Conservation (phyloP, 2,888 invertebrate species). For the Yponomeuta cagnagella region DNA sequence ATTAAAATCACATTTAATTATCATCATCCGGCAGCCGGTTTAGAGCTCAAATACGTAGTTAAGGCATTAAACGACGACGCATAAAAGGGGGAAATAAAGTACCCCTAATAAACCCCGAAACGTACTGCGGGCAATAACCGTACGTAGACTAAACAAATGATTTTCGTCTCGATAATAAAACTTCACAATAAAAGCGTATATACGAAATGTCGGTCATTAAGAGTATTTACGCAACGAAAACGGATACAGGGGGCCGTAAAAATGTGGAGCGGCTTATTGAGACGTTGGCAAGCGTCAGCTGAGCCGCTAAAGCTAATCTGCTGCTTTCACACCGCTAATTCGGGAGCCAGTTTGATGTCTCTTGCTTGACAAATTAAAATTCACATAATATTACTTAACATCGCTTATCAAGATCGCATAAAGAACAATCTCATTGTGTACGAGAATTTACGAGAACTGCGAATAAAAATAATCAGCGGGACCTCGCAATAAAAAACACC, state of each 20-base stretch:
- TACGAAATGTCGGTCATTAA: conserved; percentile 73
- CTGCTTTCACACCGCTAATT: conserved; percentile 51
- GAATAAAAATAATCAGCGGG: conserved; percentile 51
- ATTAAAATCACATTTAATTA: conserved; percentile 66
- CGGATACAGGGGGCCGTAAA: conserved; percentile 71
- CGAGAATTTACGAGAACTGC: conserved; percentile 45
- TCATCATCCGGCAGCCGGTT: conserved; percentile 48
- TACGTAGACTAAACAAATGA: conserved; percentile 74
- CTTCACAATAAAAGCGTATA: conserved; percentile 72
- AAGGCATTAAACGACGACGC: conserved; percentile 46
- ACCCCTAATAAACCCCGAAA: conserved; percentile 70
- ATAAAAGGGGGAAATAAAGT: conserved; percentile 63
- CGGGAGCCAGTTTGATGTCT: conserved; percentile 34
- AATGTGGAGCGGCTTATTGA: conserved; percentile 69
- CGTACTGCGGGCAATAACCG: conserved; percentile 63
- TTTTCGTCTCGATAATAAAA: conserved; percentile 71
- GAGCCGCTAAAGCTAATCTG: conserved; percentile 52
- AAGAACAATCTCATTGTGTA: conserved; percentile 51
- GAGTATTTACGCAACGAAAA: conserved; percentile 70
- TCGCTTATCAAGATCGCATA: conserved; percentile 51
- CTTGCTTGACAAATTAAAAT: conserved; percentile 55
- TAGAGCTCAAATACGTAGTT: conserved; percentile 49
- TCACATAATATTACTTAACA: conserved; percentile 25
- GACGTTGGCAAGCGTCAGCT: conserved; percentile 61
- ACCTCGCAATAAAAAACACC: conserved; percentile 43